These are phyloP conservation scores for Hylaea fasciaria DNA, from an alignment of 2,888 invertebrate species.

Conservation along the genomic window DNA sequence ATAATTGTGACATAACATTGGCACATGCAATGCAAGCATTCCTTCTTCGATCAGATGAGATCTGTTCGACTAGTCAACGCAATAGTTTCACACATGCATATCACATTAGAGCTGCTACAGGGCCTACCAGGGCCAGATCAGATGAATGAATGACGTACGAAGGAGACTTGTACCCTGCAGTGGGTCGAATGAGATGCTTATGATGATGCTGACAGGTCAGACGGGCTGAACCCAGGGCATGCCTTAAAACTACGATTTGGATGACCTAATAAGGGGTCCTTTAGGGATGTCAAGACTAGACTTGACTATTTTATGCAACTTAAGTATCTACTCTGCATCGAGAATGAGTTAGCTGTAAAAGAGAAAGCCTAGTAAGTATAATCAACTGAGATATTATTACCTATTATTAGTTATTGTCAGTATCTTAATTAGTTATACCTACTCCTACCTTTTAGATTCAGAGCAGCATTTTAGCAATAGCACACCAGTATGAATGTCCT, in stretches of 20 bases:
- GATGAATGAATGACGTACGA: neutral
- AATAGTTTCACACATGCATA: neutral
- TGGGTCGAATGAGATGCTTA: too few relatives aligned
- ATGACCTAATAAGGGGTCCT: neutral
- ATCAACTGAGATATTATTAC: too few relatives aligned
- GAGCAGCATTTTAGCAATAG: constrained; percentile 3
- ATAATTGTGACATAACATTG: constrained; percentile 26
- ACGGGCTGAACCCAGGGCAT: neutral
- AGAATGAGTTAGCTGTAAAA: too few relatives aligned
- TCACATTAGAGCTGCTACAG: neutral
- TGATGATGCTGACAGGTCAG: too few relatives aligned
- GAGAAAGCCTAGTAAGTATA: too few relatives aligned
- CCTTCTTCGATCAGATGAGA: constrained; percentile 8
- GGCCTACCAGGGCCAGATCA: too few relatives aligned
- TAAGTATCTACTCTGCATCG: too few relatives aligned
- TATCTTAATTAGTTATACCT: too few relatives aligned
- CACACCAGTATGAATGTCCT: neutral
- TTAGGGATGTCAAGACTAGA: too few relatives aligned
- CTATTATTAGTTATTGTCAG: too few relatives aligned
- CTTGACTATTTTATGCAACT: neutral
- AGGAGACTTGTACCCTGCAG: too few relatives aligned
- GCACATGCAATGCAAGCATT: constrained; percentile 25
- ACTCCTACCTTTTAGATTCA: neutral
- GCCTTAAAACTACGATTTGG: too few relatives aligned
- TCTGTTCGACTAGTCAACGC: neutral